Conservation (phyloP, 37 sponge, comb jelly and placozoan genomes). For the Geodia barretti region DNA sequence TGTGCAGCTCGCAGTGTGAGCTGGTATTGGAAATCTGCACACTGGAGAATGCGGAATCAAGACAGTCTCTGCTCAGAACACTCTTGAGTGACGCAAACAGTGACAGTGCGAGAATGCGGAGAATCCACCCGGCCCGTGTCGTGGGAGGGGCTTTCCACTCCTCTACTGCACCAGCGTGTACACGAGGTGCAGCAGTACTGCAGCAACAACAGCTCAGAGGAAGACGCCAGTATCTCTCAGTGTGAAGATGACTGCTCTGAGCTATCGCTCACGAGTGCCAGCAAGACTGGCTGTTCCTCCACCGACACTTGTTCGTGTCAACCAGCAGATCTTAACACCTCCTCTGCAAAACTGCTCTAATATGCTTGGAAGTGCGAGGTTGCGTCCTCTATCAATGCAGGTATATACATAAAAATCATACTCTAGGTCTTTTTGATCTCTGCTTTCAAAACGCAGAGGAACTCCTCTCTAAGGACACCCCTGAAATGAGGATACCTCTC, state of each 20-base stretch:
- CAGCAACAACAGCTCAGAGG: neutral
- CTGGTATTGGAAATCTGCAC: neutral
- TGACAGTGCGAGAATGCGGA: neutral
- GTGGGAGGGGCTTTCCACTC: neutral
- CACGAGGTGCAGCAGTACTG: neutral
- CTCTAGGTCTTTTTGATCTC: no score
- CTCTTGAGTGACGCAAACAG: constrained; percentile 7
- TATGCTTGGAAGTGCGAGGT: neutral
- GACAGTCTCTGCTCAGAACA: neutral
- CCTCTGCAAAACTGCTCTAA: neutral
- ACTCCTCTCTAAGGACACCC: no score
- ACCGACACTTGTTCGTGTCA: neutral
- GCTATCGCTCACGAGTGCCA: constrained; percentile 10
- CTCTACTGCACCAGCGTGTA: constrained; percentile 32
- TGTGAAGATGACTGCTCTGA: constrained; percentile 9
- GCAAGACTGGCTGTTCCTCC: constrained; percentile 4
- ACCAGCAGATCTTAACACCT: neutral
- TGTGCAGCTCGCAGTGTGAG: neutral
- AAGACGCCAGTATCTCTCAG: neutral
- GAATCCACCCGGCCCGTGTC: neutral
- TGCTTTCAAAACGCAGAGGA: no score
- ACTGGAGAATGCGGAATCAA: neutral
- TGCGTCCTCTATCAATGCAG: neutral
- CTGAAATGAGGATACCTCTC: neutral
- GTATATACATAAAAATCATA: neutral